Evolutionary conservation across 2,888 invertebrate genomes (phyloP).

Genomic region (Lycophotia porphyrea): DNA sequence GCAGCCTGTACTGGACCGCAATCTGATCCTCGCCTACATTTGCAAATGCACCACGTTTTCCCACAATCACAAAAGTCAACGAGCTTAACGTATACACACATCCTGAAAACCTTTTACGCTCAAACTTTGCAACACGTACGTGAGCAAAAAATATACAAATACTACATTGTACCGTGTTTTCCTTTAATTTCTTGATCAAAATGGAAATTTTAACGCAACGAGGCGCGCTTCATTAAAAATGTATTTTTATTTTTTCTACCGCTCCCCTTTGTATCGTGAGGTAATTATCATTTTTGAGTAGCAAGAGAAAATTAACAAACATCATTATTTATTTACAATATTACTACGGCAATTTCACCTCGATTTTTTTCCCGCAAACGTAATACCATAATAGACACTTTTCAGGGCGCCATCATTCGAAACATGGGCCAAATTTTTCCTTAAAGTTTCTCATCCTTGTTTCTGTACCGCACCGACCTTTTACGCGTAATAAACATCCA

Average conservation of each 20-base stretch:
- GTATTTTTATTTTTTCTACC: slow-evolving; percentile 62
- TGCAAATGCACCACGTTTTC: slow-evolving; percentile 37
- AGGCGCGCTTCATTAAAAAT: slow-evolving; percentile 52
- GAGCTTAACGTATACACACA: slow-evolving; percentile 26
- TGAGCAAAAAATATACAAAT: slow-evolving; percentile 39
- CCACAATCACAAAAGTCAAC: slow-evolving; percentile 31
- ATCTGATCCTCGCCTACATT: slow-evolving; percentile 40
- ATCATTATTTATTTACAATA: slow-evolving; percentile 57
- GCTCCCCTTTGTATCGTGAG: slow-evolving; percentile 50
- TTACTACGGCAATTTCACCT: slow-evolving; percentile 25
- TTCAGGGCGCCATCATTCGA: slow-evolving; percentile 7
- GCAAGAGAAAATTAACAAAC: slow-evolving; percentile 63
- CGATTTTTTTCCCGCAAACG: slow-evolving; percentile 3
- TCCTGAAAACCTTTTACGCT: slow-evolving; percentile 30
- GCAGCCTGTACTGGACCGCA: slow-evolving; percentile 21
- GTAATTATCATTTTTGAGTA: slow-evolving; percentile 67
- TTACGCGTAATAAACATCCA: slow-evolving; percentile 42
- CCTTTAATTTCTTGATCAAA: slow-evolving; percentile 55
- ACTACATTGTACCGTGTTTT: slow-evolving; percentile 40
- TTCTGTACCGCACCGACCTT: slow-evolving; percentile 25
- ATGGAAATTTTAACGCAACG: slow-evolving; percentile 33
- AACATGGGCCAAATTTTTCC: slow-evolving; percentile 20
- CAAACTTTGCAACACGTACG: slow-evolving; percentile 21
- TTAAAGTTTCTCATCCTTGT: slow-evolving; percentile 15
- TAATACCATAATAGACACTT: slow-evolving; percentile 2